Evolutionary conservation across 2,888 invertebrate genomes (phyloP).

Genomic region (Lasioglossum calceatum): DNA sequence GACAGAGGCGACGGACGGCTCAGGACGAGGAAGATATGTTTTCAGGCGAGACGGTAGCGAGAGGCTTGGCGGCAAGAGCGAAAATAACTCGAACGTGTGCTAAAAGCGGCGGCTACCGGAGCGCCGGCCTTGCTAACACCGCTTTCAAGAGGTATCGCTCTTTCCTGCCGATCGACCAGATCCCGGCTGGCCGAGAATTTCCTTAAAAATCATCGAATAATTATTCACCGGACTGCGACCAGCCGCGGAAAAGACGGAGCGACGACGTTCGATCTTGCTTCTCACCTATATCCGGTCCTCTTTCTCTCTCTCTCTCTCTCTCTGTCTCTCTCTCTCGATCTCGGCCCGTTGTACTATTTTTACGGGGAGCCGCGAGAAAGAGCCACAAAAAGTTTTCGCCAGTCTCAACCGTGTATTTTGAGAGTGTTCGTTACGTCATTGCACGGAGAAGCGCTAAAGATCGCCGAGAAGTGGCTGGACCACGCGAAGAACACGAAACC

Average conservation of each 20-base stretch:
- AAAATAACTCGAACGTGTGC: constrained; percentile 83
- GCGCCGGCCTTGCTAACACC: constrained; percentile 76
- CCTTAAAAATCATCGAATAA: constrained; percentile 39
- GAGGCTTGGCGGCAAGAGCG: constrained; percentile 79
- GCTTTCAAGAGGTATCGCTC: constrained; percentile 60
- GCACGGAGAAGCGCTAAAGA: constrained; percentile 26
- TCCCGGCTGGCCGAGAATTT: constrained; percentile 25
- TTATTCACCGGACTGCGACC: background rate
- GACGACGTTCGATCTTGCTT: background rate
- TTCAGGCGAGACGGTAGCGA: constrained; percentile 74
- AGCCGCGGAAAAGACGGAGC: background rate
- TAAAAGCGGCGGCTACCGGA: constrained; percentile 81
- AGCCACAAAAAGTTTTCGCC: constrained; percentile 28
- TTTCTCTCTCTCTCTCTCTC: background rate
- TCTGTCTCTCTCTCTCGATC: background rate
- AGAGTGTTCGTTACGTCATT: constrained; percentile 58
- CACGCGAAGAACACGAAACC: background rate
- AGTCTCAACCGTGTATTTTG: constrained; percentile 49
- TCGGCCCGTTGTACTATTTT: constrained; percentile 42
- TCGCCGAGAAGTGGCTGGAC: constrained; percentile 12
- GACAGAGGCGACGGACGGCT: constrained; percentile 21
- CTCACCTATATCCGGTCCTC: background rate
- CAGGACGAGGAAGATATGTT: constrained; percentile 66
- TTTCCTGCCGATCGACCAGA: constrained; percentile 53
- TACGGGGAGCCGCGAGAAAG: constrained; percentile 36